These are phyloP conservation scores for Peucedramus taeniatus DNA, from an alignment of 2,113 vertebrate species.

Conservation along the genomic window DNA sequence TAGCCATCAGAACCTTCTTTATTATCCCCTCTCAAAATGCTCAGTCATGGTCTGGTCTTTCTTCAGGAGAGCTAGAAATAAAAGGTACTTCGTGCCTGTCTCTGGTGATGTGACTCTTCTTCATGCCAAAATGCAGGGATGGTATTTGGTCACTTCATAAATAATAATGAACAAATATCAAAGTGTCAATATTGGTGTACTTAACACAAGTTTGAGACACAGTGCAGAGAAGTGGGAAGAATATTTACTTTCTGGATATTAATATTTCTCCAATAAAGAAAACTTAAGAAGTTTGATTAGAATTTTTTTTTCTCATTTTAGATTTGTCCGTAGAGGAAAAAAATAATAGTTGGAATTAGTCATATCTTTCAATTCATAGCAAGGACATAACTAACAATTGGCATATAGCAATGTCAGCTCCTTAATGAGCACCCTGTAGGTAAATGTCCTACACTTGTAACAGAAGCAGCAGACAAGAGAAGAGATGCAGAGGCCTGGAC, in stretches of 20 bases:
- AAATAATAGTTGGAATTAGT: not conserved
- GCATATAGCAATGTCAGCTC: not conserved
- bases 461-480: not conserved
- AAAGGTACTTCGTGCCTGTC: not conserved
- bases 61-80: not conserved
- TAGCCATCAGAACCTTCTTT: not conserved
- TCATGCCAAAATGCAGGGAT: not conserved
- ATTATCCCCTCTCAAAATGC: not conserved
- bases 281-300: not conserved
- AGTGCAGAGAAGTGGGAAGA: not conserved
- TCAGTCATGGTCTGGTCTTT: too few relatives aligned
- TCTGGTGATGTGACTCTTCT: not conserved
- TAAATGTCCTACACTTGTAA: not conserved
- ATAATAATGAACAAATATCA: not conserved
- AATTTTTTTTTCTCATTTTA: not conserved
- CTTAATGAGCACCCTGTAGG: not conserved
- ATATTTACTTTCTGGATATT: not conserved
- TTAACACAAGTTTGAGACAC: not conserved
- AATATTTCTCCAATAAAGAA: not conserved
- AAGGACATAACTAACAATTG: not conserved
- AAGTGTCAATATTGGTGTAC: not conserved
- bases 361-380: not conserved
- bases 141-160: not conserved
- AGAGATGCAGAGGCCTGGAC: too few relatives aligned
- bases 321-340: not conserved